These are phyloP conservation scores for Spilogale gracilis DNA, from an alignment of 2,113 vertebrate genomes.

Conservation along the genomic window DNA sequence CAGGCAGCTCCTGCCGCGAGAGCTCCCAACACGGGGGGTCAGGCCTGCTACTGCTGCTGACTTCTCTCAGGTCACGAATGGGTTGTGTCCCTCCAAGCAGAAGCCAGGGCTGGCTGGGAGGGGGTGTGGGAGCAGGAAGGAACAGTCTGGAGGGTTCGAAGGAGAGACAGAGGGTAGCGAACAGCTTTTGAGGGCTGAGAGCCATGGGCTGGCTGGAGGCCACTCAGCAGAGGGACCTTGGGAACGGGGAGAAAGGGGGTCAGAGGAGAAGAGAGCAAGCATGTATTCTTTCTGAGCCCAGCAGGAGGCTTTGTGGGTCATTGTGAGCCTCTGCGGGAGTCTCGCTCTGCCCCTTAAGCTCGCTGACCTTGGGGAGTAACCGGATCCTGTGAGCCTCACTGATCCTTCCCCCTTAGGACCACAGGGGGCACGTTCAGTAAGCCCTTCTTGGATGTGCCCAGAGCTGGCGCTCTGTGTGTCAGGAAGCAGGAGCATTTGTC, in stretches of 20 bases:
- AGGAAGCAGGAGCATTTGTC: background rate
- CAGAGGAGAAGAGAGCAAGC: background rate
- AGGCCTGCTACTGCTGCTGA: rapidly evolving
- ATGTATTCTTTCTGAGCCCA: rapidly evolving
- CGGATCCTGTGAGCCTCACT: background rate
- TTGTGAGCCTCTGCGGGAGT: background rate
- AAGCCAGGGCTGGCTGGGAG: background rate
- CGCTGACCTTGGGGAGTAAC: background rate
- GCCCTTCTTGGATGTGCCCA: background rate
- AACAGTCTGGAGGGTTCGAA: background rate
- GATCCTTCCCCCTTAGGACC: rapidly evolving
- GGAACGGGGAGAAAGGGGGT: background rate
- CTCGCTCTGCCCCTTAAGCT: background rate
- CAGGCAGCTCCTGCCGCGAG: background rate
- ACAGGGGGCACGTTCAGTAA: rapidly evolving
- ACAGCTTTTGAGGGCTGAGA: background rate
- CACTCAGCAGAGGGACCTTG: background rate
- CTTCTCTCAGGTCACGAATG: too few species aligned
- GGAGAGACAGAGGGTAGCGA: background rate
- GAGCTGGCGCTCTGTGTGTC: background rate
- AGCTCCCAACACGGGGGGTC: background rate
- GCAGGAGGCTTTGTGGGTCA: rapidly evolving
- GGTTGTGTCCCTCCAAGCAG: background rate
- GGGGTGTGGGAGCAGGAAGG: background rate
- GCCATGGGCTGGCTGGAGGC: background rate